Evolutionary conservation across 2,797 vertebrate species (phyloP).

Genomic region (Miichthys miiuy): DNA sequence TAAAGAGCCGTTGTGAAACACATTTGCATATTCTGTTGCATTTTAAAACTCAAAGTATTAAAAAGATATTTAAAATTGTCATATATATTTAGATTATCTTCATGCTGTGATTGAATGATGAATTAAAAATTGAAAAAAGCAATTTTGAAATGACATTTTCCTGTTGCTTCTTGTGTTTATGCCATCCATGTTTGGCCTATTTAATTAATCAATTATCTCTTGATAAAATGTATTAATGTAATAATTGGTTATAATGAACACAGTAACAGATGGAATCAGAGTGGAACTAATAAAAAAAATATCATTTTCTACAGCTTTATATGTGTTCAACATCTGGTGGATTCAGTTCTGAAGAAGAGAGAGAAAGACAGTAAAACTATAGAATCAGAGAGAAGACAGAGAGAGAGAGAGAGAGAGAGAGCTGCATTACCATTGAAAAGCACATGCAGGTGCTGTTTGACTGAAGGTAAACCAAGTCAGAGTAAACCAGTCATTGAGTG

Average conservation of each 20-base stretch:
- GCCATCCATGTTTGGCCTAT: neutral
- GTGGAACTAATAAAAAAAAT: neutral
- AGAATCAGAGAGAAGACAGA: neutral
- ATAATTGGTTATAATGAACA: neutral
- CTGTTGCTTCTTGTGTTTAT: neutral
- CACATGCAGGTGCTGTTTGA: conserved; percentile 73
- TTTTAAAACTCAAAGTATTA: neutral
- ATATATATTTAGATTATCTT: neutral
- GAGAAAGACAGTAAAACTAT: neutral
- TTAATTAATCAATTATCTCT: neutral
- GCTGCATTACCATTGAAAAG: conserved; percentile 53
- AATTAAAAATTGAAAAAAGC: neutral
- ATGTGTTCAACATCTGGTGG: neutral
- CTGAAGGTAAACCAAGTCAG: conserved; percentile 5
- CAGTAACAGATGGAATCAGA: no score
- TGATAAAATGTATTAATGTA: neutral
- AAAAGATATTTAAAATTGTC: neutral
- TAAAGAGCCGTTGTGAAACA: neutral
- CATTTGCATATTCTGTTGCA: neutral
- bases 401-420: neutral
- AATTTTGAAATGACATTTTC: neutral
- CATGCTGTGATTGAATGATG: neutral
- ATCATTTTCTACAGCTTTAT: neutral
- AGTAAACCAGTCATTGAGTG: neutral
- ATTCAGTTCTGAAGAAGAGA: neutral